Percentiles rank a stretch among this genome's conserved stretches.
phyloP scores from a whole-genome alignment of 2,113 vertebrate species.

The Thamnaconus septentrionalis region DNA sequence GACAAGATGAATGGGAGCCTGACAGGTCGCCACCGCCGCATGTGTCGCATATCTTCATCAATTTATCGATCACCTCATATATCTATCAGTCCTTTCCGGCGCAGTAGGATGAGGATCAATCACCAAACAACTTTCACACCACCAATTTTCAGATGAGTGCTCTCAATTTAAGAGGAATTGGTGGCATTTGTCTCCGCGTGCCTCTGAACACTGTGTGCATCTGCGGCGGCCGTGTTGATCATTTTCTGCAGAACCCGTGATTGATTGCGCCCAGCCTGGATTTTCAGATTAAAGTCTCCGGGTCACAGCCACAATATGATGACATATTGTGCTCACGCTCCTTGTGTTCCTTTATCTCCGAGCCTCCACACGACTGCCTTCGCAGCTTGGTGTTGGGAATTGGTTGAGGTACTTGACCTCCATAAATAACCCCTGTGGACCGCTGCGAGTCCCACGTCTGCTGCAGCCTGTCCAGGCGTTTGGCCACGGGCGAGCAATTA shows the following conservation, averaged over 20 bases:
- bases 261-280: conserved; percentile 29
- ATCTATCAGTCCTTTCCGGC: conserved; percentile 7
- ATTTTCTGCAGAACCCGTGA: conserved; percentile 20
- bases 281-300: conserved; percentile 50
- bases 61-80: not conserved
- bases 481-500: conserved; percentile 57
- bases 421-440: conserved; percentile 54
- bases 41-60: conserved; percentile 19
- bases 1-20: conserved; percentile 18
- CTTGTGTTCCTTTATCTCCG: conserved; percentile 5
- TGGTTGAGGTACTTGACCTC: conserved; percentile 44
- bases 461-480: conserved; percentile 20
- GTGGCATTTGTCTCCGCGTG: not conserved
- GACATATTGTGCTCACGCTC: conserved; percentile 19
- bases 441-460: conserved; percentile 18
- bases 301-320: conserved; percentile 33
- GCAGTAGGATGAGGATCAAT: conserved; percentile 1
- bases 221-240: not conserved
- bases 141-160: not conserved
- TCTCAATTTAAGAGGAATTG: not conserved
- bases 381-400: conserved; percentile 21
- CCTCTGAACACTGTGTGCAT: not conserved
- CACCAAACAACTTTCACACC: conserved; percentile 1
- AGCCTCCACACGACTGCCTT: conserved; percentile 10
- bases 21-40: conserved; percentile 11